phyloP scores from a whole-genome alignment of 1,140 invertebrate species.

The Melanaphis sacchari region DNA sequence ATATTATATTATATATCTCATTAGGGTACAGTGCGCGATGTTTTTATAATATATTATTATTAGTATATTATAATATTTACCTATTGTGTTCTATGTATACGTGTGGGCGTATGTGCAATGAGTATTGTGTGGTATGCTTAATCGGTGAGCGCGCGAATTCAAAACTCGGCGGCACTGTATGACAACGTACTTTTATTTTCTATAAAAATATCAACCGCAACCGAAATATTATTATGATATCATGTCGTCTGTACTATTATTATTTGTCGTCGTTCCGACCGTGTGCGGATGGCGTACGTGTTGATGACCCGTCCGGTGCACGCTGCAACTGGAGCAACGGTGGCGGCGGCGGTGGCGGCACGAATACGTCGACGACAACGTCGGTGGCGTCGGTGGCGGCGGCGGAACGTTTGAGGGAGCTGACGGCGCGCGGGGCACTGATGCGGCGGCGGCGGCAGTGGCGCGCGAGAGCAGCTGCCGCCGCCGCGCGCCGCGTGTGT shows the following conservation, averaged over 20 bases:
- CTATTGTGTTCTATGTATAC: neutral
- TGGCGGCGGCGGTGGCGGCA: neutral
- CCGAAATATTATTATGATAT: neutral
- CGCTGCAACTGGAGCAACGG: conserved; percentile 47
- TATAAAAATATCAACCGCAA: neutral
- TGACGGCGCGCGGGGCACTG: conserved; percentile 58
- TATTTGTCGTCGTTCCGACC: neutral
- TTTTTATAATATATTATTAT: neutral
- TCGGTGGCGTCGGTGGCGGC: conserved; percentile 64
- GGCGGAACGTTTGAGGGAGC: conserved; percentile 41
- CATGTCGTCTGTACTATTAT: too few relatives aligned
- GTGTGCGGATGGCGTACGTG: too few relatives aligned
- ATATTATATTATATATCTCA: too few relatives aligned
- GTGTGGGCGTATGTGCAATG: neutral
- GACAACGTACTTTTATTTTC: too few relatives aligned
- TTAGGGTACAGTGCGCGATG: neutral
- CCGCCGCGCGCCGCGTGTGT: conserved; percentile 59
- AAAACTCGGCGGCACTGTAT: neutral
- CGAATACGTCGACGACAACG: conserved; percentile 6
- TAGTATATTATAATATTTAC: neutral
- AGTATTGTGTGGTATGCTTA: neutral
- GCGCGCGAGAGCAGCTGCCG: conserved; percentile 66
- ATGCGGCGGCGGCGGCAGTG: conserved; percentile 63
- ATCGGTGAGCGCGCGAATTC: neutral
- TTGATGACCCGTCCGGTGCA: conserved; percentile 11